phyloP scores from a whole-genome alignment of 1,140 invertebrate species.

The Aculops lycopersici region DNA sequence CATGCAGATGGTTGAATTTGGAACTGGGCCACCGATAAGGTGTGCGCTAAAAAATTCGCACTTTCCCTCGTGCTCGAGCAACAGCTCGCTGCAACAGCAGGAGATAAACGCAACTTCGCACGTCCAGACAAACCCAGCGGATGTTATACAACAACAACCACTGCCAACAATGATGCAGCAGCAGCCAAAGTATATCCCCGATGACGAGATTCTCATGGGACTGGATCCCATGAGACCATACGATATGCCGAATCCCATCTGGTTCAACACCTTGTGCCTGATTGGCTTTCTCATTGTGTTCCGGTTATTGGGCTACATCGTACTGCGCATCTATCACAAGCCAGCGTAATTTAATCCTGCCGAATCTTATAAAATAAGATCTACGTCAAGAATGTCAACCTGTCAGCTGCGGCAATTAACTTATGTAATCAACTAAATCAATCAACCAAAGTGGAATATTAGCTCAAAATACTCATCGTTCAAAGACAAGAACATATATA shows the following conservation, averaged over 20 bases:
- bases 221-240: conserved; percentile 16
- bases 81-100: neutral
- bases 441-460: no score
- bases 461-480: no score
- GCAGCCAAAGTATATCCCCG: conserved; percentile 22
- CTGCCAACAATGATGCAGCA: no score
- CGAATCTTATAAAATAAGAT: no score
- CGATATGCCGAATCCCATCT: conserved; percentile 24
- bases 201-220: conserved; percentile 29
- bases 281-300: conserved; percentile 35
- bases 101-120: no score
- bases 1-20: conserved; percentile 51
- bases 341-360: conserved; percentile 24
- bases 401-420: no score
- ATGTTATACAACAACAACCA: neutral
- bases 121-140: neutral
- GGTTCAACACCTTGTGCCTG: conserved; percentile 39
- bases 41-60: conserved; percentile 28
- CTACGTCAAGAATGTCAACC: no score
- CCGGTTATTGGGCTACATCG: conserved; percentile 34
- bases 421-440: no score
- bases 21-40: conserved; percentile 29
- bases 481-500: no score
- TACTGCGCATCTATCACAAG: conserved; percentile 33
- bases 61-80: conserved; percentile 25